Evolutionary conservation across 2,113 vertebrate species (phyloP), one percentile per base, ranked within the genome.

Genomic region (Halichoerus grypus): DNA sequence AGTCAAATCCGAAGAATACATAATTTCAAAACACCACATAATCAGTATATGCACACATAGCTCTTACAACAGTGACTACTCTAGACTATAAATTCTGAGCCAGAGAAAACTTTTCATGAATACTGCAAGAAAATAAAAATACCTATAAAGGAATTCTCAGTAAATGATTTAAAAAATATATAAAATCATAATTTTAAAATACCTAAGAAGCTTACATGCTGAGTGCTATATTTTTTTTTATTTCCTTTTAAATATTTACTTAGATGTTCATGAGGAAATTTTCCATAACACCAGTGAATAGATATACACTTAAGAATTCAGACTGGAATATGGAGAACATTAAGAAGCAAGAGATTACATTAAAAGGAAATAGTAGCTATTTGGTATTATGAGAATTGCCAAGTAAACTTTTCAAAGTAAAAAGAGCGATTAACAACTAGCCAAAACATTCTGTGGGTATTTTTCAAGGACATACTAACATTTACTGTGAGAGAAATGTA

Each of bases 111-210:
- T 74, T 76, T 69, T 13, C 18, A 72, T 16, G 24, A 92, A 72
- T 82, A 79, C 3, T 79, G 9, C 18, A 85, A 91, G 51, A 22
- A 95, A 91, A 96, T 42, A 85, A 91, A 96, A 88, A 33, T 42
- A 88, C 3, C 49, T 77, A 51, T 46, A 39, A 97, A 74, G 16
- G 18, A 91, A 94, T 77, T 77, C 22, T 92, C 49, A 36, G 33
- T 61, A 87, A 94, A 59, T 46, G 7, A 83, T 57, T 69, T 72
- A 9, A 77, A 93, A 86, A 82, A 82, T 42, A 91, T 1, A 55
- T 36, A 67, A 91, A 91, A 96, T 8, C 14, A 93, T 55, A 61
- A 87, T 87, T 95, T 86, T 51, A 84, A 95, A 96, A 88, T 88
- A 84, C 19, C 33, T 79, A 77, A 11, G 26, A 65, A 85, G 33